Evolutionary conservation across 1,140 invertebrate genomes (phyloP).

Genomic region (Brachionus rotundiformis): DNA sequence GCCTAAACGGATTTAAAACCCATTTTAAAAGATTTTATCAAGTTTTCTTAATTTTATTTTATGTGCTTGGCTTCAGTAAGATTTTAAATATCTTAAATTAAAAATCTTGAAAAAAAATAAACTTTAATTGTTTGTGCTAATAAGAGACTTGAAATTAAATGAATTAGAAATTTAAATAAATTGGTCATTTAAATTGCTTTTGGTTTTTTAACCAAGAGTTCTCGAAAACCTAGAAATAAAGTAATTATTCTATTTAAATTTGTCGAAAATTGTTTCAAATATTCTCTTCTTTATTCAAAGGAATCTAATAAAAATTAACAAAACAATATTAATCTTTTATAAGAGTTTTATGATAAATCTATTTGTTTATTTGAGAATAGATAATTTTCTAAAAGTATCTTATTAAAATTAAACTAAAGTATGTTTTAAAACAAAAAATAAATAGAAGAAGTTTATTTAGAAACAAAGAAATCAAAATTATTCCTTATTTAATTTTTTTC

Average conservation of each 20-base stretch:
- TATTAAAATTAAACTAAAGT: too few species aligned
- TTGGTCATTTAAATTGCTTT: constrained; percentile 9
- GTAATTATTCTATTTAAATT: constrained; percentile 7
- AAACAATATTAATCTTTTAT: neutral
- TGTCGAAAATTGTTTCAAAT: too few species aligned
- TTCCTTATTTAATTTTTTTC: too few species aligned
- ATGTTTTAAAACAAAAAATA: too few species aligned
- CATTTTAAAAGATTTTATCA: neutral
- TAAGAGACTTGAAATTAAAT: neutral
- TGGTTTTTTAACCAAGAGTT: neutral
- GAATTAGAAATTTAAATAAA: neutral
- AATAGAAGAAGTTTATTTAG: too few species aligned
- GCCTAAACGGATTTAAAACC: neutral
- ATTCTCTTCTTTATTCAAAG: neutral
- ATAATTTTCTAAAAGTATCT: too few species aligned
- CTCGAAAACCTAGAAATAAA: neutral
- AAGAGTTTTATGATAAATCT: neutral
- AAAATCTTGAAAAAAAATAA: constrained; percentile 18
- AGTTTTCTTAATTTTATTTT: neutral
- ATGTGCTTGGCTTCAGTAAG: neutral
- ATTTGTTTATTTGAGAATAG: neutral
- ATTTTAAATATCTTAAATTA: constrained; percentile 1
- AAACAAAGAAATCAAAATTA: too few species aligned
- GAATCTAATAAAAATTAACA: neutral
- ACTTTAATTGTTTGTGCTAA: neutral